phyloP scores from a whole-genome alignment of 2,113 vertebrate species.

The Marmota monax region DNA sequence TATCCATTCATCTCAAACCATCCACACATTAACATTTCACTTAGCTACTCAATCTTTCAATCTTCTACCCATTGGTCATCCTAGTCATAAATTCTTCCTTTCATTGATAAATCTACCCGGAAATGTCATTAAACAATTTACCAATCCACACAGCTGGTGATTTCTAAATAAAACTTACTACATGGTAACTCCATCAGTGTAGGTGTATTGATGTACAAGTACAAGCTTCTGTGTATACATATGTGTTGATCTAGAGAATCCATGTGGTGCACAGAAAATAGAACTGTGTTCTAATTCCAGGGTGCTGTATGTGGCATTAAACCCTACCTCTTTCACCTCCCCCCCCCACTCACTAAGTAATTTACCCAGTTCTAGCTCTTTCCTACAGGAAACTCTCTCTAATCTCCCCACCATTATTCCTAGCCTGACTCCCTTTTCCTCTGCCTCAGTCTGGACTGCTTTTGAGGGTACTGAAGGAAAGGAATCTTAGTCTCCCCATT shows the following conservation, averaged over 20 bases:
- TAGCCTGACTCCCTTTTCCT: background rate
- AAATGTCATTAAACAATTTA: slow-evolving; percentile 2
- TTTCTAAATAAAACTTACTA: slow-evolving; percentile 18
- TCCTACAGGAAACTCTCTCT: background rate
- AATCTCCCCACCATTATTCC: background rate
- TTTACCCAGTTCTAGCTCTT: background rate
- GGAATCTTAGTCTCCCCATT: background rate
- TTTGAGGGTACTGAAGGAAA: background rate
- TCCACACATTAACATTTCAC: background rate
- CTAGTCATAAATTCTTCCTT: background rate
- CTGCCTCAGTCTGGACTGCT: background rate
- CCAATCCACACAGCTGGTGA: background rate
- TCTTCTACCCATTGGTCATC: background rate
- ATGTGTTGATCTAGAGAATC: background rate
- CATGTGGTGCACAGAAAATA: background rate
- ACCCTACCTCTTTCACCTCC: background rate
- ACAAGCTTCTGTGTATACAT: background rate
- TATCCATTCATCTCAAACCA: background rate
- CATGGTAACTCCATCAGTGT: background rate
- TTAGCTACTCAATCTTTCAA: background rate
- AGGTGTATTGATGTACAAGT: background rate
- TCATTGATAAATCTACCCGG: background rate
- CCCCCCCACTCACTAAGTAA: background rate
- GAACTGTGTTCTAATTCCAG: background rate
- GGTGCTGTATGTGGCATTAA: background rate